These are phyloP conservation scores for Centrocercus urophasianus DNA, from an alignment of 2,113 vertebrate species.

Conservation along the genomic window DNA sequence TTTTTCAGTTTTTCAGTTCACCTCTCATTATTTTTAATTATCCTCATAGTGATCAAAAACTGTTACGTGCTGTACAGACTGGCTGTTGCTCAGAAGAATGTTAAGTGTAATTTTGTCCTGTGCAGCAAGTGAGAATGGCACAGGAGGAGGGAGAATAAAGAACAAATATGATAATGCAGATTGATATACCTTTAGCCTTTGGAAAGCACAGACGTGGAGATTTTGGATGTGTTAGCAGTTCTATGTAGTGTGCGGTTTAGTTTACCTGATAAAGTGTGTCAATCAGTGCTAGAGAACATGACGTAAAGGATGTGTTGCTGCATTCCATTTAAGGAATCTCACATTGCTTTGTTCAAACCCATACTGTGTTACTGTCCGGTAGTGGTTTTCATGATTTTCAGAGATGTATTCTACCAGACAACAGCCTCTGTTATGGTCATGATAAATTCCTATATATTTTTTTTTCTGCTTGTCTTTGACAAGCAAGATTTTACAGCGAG, in stretches of 20 bases:
- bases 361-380: neutral
- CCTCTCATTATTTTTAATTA: neutral
- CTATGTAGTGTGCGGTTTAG: neutral
- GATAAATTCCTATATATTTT: neutral
- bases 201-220: neutral
- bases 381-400: neutral
- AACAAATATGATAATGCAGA: neutral
- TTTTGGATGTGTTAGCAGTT: neutral
- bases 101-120: neutral
- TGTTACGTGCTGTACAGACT: neutral
- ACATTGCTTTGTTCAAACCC: neutral
- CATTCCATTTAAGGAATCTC: neutral
- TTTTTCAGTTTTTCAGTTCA: neutral
- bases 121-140: neutral
- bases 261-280: neutral
- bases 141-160: neutral
- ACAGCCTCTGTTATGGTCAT: fast-evolving
- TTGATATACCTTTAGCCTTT: neutral
- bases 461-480: neutral
- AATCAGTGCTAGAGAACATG: neutral
- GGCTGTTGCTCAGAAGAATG: neutral
- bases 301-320: neutral
- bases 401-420: neutral
- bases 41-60: neutral
- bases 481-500: neutral